phyloP scores from a whole-genome alignment of 53 echinoderm and acorn worm genomes.

The Mesocentrotus franciscanus region DNA sequence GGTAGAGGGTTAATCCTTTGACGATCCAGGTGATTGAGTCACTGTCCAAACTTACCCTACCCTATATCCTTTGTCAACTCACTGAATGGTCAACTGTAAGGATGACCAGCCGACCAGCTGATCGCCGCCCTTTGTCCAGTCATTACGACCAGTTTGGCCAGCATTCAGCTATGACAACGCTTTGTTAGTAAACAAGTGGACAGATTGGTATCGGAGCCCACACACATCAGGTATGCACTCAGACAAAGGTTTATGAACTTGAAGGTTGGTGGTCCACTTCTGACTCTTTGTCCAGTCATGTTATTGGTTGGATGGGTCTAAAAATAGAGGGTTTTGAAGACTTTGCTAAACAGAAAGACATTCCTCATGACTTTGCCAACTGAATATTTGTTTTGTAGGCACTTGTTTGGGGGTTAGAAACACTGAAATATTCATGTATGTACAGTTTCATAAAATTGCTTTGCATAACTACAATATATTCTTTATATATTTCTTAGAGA shows the following conservation, averaged over 20 bases:
- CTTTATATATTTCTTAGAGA: too few species aligned
- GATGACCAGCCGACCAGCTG: conserved; percentile 45
- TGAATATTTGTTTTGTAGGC: too few species aligned
- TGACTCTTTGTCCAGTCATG: background rate
- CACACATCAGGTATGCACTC: background rate
- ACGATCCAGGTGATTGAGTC: conserved; percentile 24
- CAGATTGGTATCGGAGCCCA: background rate
- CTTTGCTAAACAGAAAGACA: background rate
- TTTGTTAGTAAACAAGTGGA: conserved; percentile 38
- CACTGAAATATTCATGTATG: too few species aligned
- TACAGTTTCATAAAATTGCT: too few species aligned
- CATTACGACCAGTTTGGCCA: conserved; percentile 36
- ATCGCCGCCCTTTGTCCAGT: conserved; percentile 10
- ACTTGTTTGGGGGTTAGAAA: too few species aligned
- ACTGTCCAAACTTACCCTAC: conserved; percentile 40
- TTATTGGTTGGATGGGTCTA: background rate
- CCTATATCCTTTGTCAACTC: conserved; percentile 19
- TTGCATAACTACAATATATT: too few species aligned
- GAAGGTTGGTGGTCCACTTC: background rate
- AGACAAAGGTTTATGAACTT: background rate
- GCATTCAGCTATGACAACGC: conserved; percentile 19
- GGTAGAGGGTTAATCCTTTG: conserved; percentile 11
- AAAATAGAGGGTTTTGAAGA: background rate
- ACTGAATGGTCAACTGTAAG: background rate
- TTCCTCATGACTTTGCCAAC: background rate